These are phyloP conservation scores for Euura saliciscinereae DNA, from an alignment of 1,140 invertebrate species.

Conservation along the genomic window DNA sequence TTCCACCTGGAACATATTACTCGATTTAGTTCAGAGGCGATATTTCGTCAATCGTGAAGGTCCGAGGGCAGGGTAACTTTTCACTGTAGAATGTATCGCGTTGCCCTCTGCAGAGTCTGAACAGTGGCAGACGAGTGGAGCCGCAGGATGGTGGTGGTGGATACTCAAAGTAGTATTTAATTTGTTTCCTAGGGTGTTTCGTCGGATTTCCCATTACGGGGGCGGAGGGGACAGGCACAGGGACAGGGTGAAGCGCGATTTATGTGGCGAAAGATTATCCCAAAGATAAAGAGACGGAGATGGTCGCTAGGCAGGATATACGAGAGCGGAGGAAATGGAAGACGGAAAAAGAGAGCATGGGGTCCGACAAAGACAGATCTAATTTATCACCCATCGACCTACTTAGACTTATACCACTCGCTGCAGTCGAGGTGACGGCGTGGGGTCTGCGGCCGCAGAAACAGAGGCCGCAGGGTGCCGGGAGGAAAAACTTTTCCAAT, in stretches of 20 bases:
- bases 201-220: neutral
- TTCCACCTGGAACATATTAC: too few species aligned
- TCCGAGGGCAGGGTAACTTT: too few species aligned
- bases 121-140: too few species aligned
- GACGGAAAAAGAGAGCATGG: neutral
- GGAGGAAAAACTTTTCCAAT: neutral
- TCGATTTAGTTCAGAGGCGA: too few species aligned
- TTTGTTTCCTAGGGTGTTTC: slow-evolving; percentile 3
- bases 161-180: neutral
- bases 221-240: neutral
- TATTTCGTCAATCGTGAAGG: too few species aligned
- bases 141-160: too few species aligned
- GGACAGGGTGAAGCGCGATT: neutral
- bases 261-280: slow-evolving; percentile 1
- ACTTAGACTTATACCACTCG: neutral
- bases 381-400: neutral
- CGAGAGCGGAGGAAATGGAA: neutral
- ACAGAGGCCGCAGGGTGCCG: neutral
- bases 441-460: neutral
- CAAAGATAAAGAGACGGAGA: slow-evolving; percentile 4
- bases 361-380: neutral
- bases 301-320: neutral
- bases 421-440: neutral
- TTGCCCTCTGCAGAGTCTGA: too few species aligned
- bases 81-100: too few species aligned